phyloP scores from a whole-genome alignment of 92 coral and sea anemone species.

The Nematostella vectensis region DNA sequence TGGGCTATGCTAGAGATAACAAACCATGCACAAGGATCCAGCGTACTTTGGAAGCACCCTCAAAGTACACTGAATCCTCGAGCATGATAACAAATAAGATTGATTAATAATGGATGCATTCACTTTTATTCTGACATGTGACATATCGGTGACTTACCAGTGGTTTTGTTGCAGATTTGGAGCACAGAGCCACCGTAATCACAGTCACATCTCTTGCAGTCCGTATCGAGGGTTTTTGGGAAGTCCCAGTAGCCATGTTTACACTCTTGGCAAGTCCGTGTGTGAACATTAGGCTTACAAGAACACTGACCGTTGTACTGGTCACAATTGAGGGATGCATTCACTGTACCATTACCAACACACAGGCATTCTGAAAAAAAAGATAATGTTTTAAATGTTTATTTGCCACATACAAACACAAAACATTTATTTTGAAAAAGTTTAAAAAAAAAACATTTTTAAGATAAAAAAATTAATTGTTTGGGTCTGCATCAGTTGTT shows the following conservation, averaged over 20 bases:
- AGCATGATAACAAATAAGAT: too few species aligned
- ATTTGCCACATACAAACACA: too few species aligned
- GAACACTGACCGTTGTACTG: constrained; percentile 64
- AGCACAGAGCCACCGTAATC: constrained; percentile 79
- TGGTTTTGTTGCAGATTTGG: constrained; percentile 65
- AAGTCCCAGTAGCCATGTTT: constrained; percentile 72
- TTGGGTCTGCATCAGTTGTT: not conserved
- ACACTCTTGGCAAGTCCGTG: constrained; percentile 65
- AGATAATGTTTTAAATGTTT: too few species aligned
- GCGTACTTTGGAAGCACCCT: too few species aligned
- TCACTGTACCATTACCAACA: constrained; percentile 51
- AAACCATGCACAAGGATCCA: too few species aligned
- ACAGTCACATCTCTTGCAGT: constrained; percentile 76
- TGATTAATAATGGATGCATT: too few species aligned
- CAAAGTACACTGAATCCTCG: too few species aligned
- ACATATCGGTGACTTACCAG: constrained; percentile 54
- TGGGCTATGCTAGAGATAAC: too few species aligned
- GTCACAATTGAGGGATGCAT: constrained; percentile 76
- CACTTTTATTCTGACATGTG: too few species aligned
- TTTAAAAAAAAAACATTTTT: not conserved
- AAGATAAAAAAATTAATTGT: not conserved
- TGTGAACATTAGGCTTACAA: constrained; percentile 63
- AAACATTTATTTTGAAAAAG: not conserved
- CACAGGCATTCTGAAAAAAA: constrained; percentile 58
- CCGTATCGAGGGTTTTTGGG: constrained; percentile 39